A percentile compares a stretch with the other conserved stretches of the same genome.
Conservation (phyloP, 2,888 invertebrate genomes). For the Allacma fusca region DNA sequence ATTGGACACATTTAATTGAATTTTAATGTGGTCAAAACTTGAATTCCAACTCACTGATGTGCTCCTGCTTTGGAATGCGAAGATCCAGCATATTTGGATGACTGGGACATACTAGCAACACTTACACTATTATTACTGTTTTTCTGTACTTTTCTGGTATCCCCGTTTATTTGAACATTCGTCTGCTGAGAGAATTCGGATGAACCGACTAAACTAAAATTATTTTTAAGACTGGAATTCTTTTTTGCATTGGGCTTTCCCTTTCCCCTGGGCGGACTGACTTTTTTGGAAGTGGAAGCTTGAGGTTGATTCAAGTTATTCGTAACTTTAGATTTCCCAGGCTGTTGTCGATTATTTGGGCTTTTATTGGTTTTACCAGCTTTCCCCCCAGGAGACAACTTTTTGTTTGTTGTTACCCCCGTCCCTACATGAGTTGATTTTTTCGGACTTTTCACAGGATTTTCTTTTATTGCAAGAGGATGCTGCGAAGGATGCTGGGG, state of each 20-base stretch:
- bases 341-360: too few species aligned
- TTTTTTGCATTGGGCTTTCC: not conserved
- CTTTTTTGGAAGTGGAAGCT: not conserved
- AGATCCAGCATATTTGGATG: slow-evolving; percentile 10
- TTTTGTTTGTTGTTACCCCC: too few species aligned
- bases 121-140: slow-evolving; percentile 29
- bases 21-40: too few species aligned
- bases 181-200: slow-evolving; percentile 46
- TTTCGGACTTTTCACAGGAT: too few species aligned
- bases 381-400: too few species aligned
- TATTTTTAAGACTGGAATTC: slow-evolving; percentile 17
- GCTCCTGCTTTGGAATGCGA: slow-evolving; percentile 21
- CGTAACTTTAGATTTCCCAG: too few species aligned
- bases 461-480: too few species aligned
- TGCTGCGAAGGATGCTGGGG: not conserved
- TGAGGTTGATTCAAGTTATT: too few species aligned
- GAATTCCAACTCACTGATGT: slow-evolving; percentile 33
- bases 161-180: slow-evolving; percentile 45
- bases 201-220: slow-evolving; percentile 28
- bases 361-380: too few species aligned
- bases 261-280: not conserved
- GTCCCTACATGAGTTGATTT: too few species aligned
- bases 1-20: too few species aligned
- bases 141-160: not conserved
- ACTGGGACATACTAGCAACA: slow-evolving; percentile 27